phyloP scores from a whole-genome alignment of 1,140 invertebrate species.

The Drosophila kurseongensis region DNA sequence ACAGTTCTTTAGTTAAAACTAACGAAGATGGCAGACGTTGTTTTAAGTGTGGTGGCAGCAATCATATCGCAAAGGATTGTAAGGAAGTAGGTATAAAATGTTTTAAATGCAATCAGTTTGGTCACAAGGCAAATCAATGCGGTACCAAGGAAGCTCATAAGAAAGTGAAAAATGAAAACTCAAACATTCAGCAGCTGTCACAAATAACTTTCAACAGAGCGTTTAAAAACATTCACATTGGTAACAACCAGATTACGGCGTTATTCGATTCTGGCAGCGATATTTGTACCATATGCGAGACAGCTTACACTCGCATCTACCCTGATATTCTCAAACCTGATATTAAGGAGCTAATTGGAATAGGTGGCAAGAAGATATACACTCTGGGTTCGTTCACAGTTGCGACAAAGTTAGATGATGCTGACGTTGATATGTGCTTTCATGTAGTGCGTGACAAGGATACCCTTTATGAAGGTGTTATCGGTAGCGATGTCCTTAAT shows the following conservation, averaged over 20 bases:
- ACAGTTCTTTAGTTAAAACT: not conserved
- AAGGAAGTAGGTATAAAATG: slow-evolving; percentile 4
- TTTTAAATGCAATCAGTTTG: slow-evolving; percentile 1
- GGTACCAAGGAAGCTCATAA: not conserved
- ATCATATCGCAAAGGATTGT: slow-evolving; percentile 1
- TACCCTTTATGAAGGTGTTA: too few species aligned
- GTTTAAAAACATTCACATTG: not conserved
- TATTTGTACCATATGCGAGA: not conserved
- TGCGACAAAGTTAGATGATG: too few species aligned
- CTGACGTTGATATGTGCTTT: too few species aligned
- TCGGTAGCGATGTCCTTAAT: too few species aligned
- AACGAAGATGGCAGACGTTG: slow-evolving; percentile 1
- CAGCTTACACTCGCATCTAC: not conserved
- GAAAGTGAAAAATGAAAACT: not conserved
- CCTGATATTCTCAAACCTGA: not conserved
- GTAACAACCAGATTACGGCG: not conserved
- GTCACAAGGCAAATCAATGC: slow-evolving; percentile 3
- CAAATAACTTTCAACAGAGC: not conserved
- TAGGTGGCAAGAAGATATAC: not conserved
- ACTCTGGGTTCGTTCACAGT: not conserved
- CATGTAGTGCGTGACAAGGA: too few species aligned
- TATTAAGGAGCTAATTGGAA: not conserved
- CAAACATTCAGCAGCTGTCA: not conserved
- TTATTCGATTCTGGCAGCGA: not conserved
- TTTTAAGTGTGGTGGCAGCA: not conserved